Base-by-base conservation (phyloP, 2,797 vertebrate genomes). In the Danio choprae region DNA sequence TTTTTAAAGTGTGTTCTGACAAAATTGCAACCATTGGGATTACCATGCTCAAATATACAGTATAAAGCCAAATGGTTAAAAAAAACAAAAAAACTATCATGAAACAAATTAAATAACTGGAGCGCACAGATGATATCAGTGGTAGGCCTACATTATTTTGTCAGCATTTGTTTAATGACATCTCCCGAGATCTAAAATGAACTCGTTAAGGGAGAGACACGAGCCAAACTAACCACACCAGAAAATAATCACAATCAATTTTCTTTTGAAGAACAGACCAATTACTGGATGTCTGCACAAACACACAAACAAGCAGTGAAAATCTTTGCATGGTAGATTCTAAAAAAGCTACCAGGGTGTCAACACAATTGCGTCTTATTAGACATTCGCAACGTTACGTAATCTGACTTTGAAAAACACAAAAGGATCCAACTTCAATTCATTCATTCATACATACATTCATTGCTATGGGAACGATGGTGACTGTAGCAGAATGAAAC, bases 401-500 rank as follows among this genome's bases (percentile, higher is more conserved):
- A 77, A 75, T 18, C 13, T 48, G 67, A 80, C 56, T 74, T 72
- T 76, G 43, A 67, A 81, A n/a, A 6, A 53, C 58, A 69, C 18
- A 8, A 22, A 68, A 16, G 43, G 68, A 40, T 69, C 18, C 41
- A 73, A 36, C 22, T 80, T 74, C 55, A 67, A 48, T 46, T 38
- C 43, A 74, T 60, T 11, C 29, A 29, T 29, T 29, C 29, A 9
- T 78, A 74, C 55, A 69, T 48, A 59, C 46, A 53, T 50, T 53
- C 36, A 75, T 50, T 7, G 53, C 78, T 76, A 79, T 81, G 64
- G 83, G 62, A 74, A 79, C 65, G 64, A 40, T 58, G 53, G 60
- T 70, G 64, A 59, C 20, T 48, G 68, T 79, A 43, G 58, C 68
- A 43, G 77, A 64, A 79, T 64, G 77, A 72, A 79, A 79, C 59